Evolutionary conservation across 2,888 invertebrate species (phyloP), one percentile per base, ranked within the genome.

Genomic region (Phasia obesa): DNA sequence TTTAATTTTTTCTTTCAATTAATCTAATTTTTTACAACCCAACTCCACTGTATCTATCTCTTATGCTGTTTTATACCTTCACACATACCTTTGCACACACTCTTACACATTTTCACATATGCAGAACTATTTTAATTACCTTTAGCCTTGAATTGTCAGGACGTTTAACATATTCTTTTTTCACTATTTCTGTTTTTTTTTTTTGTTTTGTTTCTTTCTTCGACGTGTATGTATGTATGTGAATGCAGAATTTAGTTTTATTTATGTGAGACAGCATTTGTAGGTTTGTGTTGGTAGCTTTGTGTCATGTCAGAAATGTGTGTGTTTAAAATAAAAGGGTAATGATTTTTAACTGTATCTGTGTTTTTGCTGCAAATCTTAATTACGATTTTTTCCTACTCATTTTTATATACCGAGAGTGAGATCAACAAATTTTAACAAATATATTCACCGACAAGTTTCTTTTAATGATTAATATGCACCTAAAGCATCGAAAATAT

Each of bases 101-200:
- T 0, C 5, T 25, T 15, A 38, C 4, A 17, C 9, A 27, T 1
- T 27, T 27, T 11, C 3, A 19, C 3, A 51, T 35, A 11, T 35
- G 11, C 13, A 35, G 25, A 11, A 27, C 53, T 67, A 38, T 84
- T 83, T 84, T 85, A 84, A 86, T 85, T 85, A 81, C 84, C 67
- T 77, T 82, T 82, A 84, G 71, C 86, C 86, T 86, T 86, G 86
- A 84, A 81, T 82, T 85, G 85, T 80, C 86, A 85, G 85, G 80
- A 85, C 81, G 81, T 81, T 60, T 59, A 69, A 75, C 53, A 49
- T 42, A 59, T 23, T 59, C 51, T 69, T 60, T 76, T 49, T 25
- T 6, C 35, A 2, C 11, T 23, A 5, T 25, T 60, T 31, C 60
- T 73, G 13, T 74, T 49, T 38, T 3, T 49, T 3, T 49, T 55